Conservation (phyloP, 2,888 invertebrate species). For the Acronicta aceris region DNA sequence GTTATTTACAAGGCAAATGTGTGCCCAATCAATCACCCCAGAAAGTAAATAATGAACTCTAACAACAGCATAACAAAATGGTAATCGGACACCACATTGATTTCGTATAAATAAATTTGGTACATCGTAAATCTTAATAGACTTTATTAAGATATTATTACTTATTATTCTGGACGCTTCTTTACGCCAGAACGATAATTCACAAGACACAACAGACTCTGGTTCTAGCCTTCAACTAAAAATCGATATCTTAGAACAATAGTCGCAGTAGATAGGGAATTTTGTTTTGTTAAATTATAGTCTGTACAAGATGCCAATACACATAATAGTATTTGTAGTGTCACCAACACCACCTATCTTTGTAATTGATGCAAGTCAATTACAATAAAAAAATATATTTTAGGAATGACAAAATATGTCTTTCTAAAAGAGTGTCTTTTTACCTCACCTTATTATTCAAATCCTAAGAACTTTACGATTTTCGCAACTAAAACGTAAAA, state of each 20-base stretch:
- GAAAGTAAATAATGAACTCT: conserved; percentile 37
- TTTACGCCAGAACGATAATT: conserved; percentile 37
- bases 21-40: conserved; percentile 24
- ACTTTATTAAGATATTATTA: too few relatives aligned
- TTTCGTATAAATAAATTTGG: conserved; percentile 56
- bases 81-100: conserved; percentile 55
- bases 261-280: conserved; percentile 10
- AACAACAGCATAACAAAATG: conserved; percentile 55
- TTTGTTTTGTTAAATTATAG: conserved; percentile 4
- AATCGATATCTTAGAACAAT: conserved; percentile 35
- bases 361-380: too few relatives aligned
- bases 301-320: background rate
- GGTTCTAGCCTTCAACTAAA: conserved; percentile 20
- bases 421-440: too few relatives aligned
- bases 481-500: conserved; percentile 21
- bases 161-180: conserved; percentile 43
- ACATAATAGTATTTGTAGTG: too few relatives aligned
- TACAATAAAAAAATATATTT: too few relatives aligned
- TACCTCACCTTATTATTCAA: too few relatives aligned
- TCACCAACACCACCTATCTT: too few relatives aligned
- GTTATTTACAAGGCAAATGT: conserved; percentile 15
- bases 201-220: conserved; percentile 10
- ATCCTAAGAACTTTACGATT: too few relatives aligned
- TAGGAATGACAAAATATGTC: too few relatives aligned
- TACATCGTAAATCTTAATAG: conserved; percentile 59